These are phyloP conservation scores for Sceloporus tristichus DNA, from an alignment of 2,113 vertebrate species.

Conservation along the genomic window DNA sequence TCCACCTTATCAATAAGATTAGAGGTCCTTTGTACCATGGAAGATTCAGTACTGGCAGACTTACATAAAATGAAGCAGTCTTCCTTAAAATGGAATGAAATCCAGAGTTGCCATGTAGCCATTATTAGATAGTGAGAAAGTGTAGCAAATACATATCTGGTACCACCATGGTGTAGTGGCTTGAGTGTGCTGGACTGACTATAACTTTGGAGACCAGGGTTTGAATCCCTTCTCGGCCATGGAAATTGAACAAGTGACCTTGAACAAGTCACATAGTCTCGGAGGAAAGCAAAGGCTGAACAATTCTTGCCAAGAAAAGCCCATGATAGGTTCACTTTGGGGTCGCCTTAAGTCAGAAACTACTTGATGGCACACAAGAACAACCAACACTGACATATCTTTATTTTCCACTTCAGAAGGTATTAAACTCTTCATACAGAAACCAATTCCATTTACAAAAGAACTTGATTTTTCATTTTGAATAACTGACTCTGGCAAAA, in stretches of 20 bases:
- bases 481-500: conserved; percentile 10
- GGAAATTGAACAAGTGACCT: too few relatives aligned
- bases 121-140: background rate
- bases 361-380: too few relatives aligned
- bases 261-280: too few relatives aligned
- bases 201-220: too few relatives aligned
- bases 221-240: too few relatives aligned
- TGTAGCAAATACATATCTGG: background rate
- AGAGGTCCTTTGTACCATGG: background rate
- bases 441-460: background rate
- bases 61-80: background rate
- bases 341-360: too few relatives aligned
- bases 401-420: conserved; percentile 61
- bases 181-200: too few relatives aligned
- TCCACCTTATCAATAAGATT: too few relatives aligned
- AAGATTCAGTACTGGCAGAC: background rate
- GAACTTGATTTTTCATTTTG: background rate
- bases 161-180: too few relatives aligned
- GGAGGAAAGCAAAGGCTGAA: too few relatives aligned
- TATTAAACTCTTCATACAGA: conserved; percentile 44
- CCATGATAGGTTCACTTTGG: too few relatives aligned
- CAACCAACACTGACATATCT: background rate
- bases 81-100: background rate
- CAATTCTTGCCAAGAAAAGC: too few relatives aligned
- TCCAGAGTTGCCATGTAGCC: background rate